Evolutionary conservation across 1,140 invertebrate species (phyloP).

Genomic region (Hylaeus volcanicus): DNA sequence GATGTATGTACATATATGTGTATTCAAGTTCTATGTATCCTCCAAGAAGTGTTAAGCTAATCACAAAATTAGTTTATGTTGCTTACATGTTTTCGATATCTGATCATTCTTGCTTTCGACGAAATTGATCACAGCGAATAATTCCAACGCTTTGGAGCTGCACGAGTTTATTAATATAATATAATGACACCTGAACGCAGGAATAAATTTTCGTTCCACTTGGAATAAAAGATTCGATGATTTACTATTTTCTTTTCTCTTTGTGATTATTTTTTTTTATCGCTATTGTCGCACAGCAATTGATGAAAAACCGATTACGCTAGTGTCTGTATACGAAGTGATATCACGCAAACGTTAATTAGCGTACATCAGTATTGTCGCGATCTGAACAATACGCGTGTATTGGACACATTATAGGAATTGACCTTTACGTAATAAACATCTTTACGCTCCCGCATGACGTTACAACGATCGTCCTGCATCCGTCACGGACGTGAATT

Average conservation of each 20-base stretch:
- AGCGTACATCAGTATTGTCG: conserved; percentile 15
- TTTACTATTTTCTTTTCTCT: too few species aligned
- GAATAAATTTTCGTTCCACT: too few species aligned
- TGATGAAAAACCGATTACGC: not conserved
- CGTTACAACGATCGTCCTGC: conserved; percentile 7
- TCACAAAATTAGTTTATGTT: not conserved
- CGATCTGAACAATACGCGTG: conserved; percentile 9
- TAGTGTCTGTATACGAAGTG: conserved; percentile 7
- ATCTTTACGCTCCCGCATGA: conserved; percentile 31
- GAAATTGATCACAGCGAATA: too few species aligned
- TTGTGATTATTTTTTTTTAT: too few species aligned
- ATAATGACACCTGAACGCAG: too few species aligned
- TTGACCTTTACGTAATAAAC: conserved; percentile 38
- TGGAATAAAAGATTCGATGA: too few species aligned
- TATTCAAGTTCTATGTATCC: conserved; percentile 14
- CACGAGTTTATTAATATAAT: too few species aligned
- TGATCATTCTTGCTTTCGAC: not conserved
- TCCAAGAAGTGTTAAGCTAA: not conserved
- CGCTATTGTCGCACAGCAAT: too few species aligned
- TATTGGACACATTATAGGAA: conserved; percentile 38
- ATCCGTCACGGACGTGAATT: not conserved
- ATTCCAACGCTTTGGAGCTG: too few species aligned
- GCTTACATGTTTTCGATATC: not conserved
- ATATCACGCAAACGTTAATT: not conserved
- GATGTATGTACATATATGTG: conserved; percentile 9